These are phyloP conservation scores for Dromas ardeola DNA, from an alignment of 2,113 vertebrate genomes.

Conservation along the genomic window DNA sequence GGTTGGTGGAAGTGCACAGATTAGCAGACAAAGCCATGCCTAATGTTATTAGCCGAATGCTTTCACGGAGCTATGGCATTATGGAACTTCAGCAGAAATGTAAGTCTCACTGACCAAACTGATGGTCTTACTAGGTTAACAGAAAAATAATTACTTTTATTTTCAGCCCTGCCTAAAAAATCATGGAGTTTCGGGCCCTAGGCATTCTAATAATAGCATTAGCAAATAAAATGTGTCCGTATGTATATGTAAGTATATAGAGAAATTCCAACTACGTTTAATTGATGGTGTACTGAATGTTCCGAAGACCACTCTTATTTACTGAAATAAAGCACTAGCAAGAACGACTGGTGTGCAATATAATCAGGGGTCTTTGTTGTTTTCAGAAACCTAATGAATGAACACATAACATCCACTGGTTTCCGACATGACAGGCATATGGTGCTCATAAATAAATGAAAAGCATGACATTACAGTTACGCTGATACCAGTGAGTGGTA, in stretches of 20 bases:
- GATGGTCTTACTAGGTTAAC: not conserved
- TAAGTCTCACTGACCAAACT: not conserved
- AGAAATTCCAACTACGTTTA: not conserved
- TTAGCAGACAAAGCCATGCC: slow-evolving; percentile 1
- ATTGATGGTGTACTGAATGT: not conserved
- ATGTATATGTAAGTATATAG: not conserved
- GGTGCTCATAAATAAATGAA: slow-evolving; percentile 84
- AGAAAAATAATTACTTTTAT: not conserved
- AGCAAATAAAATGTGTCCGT: not conserved
- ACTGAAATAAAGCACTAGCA: slow-evolving; percentile 34
- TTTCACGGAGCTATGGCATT: not conserved
- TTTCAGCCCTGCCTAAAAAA: not conserved
- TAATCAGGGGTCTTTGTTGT: slow-evolving; percentile 67
- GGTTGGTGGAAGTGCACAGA: not conserved
- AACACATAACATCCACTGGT: slow-evolving; percentile 68
- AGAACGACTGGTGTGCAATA: slow-evolving; percentile 43
- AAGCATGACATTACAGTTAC: slow-evolving; percentile 71
- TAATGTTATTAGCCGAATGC: not conserved
- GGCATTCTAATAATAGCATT: not conserved
- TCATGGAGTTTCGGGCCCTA: not conserved
- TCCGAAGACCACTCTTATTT: slow-evolving; percentile 11
- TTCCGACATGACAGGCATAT: slow-evolving; percentile 78
- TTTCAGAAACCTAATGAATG: slow-evolving; percentile 62
- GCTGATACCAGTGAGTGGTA: slow-evolving; percentile 44
- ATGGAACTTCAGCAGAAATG: slow-evolving; percentile 29